A percentile compares a stretch with the other conserved stretches of the same genome.
Conservation (phyloP, 2,797 vertebrate genomes). For the Cheirogaleus major region DNA sequence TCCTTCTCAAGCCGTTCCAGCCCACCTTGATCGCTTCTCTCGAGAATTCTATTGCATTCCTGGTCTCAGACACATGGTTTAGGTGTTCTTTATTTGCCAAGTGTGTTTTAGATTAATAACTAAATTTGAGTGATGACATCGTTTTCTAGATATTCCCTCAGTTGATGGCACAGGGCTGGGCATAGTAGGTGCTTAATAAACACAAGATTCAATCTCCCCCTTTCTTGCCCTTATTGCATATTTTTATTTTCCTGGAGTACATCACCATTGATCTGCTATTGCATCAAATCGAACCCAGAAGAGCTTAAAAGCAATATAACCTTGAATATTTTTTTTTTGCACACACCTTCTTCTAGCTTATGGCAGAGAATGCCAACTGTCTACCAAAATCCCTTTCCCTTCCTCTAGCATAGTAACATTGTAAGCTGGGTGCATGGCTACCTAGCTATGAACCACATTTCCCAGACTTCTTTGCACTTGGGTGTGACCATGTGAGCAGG, state of each 20-base stretch:
- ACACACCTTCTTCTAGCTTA: background rate
- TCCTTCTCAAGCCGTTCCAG: background rate
- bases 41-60: background rate
- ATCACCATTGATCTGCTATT: background rate
- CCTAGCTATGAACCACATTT: background rate
- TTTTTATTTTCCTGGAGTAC: background rate
- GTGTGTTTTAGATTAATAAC: background rate
- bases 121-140: background rate
- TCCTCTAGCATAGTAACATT: background rate
- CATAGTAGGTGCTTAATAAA: background rate
- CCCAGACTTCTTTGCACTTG: background rate
- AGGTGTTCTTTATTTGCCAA: background rate
- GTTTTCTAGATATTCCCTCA: background rate
- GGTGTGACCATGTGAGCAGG: background rate
- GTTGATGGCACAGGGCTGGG: background rate
- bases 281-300: background rate
- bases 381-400: background rate
- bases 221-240: background rate
- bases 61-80: background rate
- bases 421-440: background rate
- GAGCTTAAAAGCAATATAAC: background rate
- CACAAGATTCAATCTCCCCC: background rate
- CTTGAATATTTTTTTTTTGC: background rate
- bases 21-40: background rate
- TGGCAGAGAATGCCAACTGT: background rate